phyloP scores from a whole-genome alignment of 2,113 vertebrate species.

The Cyprinodon variegatus region DNA sequence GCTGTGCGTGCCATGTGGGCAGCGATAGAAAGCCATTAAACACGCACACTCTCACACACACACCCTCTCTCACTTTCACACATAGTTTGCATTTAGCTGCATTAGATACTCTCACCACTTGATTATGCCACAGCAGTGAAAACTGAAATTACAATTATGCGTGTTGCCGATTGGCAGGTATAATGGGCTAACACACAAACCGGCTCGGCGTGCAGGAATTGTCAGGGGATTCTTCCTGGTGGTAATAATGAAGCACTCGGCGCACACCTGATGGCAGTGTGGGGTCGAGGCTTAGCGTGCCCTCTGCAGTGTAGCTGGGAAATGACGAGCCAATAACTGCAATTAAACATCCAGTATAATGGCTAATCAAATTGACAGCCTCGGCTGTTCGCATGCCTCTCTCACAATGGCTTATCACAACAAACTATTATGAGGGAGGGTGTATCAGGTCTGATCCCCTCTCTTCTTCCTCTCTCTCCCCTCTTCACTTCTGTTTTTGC shows the following conservation, averaged over 20 bases:
- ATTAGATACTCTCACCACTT: constrained; percentile 75
- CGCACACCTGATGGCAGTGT: constrained; percentile 79
- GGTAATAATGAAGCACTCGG: constrained; percentile 78
- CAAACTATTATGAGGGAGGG: constrained; percentile 99
- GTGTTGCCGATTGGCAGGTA: constrained; percentile 79
- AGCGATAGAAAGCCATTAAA: constrained; percentile 97
- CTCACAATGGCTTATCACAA: constrained; percentile 99
- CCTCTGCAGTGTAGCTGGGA: constrained; percentile 99
- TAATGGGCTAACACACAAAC: constrained; percentile 66
- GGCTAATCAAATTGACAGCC: constrained; percentile 99
- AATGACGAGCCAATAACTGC: constrained; percentile 99
- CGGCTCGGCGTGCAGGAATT: constrained; percentile 57
- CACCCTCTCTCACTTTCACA: constrained; percentile 19
- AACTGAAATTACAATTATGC: constrained; percentile 79
- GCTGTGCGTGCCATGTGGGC: constrained; percentile 96
- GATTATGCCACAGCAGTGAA: constrained; percentile 77
- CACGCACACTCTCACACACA: constrained; percentile 40
- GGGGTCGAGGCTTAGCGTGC: constrained; percentile 96
- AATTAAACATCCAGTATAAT: constrained; percentile 99
- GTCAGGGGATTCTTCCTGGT: constrained; percentile 73
- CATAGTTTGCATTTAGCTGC: constrained; percentile 63
- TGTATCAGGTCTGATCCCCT: constrained; percentile 87
- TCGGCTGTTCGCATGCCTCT: constrained; percentile 99
- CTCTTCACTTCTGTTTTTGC: constrained; percentile 63
- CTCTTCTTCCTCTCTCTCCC: constrained; percentile 65